A percentile compares a stretch with the other conserved stretches of the same genome.
Evolutionary conservation across 1,140 invertebrate species (phyloP).

Genomic region (Manduca sexta): DNA sequence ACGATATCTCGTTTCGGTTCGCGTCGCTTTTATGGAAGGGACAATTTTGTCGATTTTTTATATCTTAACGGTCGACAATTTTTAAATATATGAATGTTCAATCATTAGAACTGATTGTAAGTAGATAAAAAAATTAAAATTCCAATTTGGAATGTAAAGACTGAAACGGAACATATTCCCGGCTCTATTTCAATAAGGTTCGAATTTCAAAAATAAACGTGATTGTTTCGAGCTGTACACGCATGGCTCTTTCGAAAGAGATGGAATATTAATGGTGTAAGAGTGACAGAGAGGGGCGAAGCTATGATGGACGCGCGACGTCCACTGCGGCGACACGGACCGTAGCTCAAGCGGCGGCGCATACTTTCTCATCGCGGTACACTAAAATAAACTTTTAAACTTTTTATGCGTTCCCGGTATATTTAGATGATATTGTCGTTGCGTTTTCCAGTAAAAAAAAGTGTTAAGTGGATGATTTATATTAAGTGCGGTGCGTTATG

Average conservation of each 20-base stretch:
- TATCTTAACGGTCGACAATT: not conserved
- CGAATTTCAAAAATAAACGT: slow-evolving; percentile 48
- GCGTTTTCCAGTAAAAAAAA: slow-evolving; percentile 46
- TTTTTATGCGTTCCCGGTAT: slow-evolving; percentile 64
- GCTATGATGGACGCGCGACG: slow-evolving; percentile 52
- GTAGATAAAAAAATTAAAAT: not conserved
- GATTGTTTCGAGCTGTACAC: slow-evolving; percentile 58
- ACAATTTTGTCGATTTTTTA: slow-evolving; percentile 21
- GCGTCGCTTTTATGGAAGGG: slow-evolving; percentile 35
- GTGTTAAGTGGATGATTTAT: slow-evolving; percentile 72
- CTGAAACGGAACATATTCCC: slow-evolving; percentile 13
- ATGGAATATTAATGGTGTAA: slow-evolving; percentile 9
- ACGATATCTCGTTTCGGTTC: slow-evolving; percentile 28
- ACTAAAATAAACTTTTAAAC: slow-evolving; percentile 55
- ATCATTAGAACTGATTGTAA: no score
- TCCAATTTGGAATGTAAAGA: not conserved
- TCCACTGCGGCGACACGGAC: slow-evolving; percentile 37
- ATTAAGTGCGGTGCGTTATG: slow-evolving; percentile 55
- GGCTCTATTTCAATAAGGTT: slow-evolving; percentile 42
- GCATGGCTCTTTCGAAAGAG: slow-evolving; percentile 36
- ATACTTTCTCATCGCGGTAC: slow-evolving; percentile 61
- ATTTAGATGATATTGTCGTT: slow-evolving; percentile 64
- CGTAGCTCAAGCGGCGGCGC: slow-evolving; percentile 54
- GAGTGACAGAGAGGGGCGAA: slow-evolving; percentile 31
- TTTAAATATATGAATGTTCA: no score